Evolutionary conservation across 2,888 invertebrate species (phyloP), one percentile per base, ranked within the genome.

Genomic region (Tiphia femorata): DNA sequence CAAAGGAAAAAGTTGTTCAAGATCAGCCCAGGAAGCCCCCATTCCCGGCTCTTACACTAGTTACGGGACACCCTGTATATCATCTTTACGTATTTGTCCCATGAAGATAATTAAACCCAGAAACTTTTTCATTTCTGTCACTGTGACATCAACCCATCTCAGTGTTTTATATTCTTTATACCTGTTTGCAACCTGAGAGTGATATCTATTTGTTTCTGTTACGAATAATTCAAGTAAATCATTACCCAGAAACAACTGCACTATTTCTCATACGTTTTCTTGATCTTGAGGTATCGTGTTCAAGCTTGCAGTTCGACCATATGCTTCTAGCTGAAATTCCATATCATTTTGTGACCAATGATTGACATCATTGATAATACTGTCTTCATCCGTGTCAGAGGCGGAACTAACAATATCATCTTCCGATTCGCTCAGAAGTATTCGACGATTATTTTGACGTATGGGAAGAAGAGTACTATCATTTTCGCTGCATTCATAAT

Each of bases 391-490:
- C 50, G 35, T 35, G 43, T 50, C 50, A 42, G 5, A 16, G 43
- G 53, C 7, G 48, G 48, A 48, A 52, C 50, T 50, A 7, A 50
- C 43, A 50, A 16, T 29, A 52, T 54, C 42, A 54, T 49, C 29
- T 49, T 54, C 49, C 37, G 35, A 12, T 49, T 54, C 42, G 43
- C 54, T 49, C 49, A 49, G 23, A 54, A 54, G 42, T 25, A 54
- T 42, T 49, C 49, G 54, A 35, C 48, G 54, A 54, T 54, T 49
- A 53, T 19, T 47, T 30, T 53, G 52, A 46, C 16, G 40, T 52
- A 52, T 47, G 40, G 38, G 29, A 44, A 20, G 3, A 30, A 46
- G 7, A 16, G 16, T 47, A 12, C 29, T 52, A 53, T 53, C 33
- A 54, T 54, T 49, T 14, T 43, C 42, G 37, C 20, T 35, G 33